phyloP scores from a whole-genome alignment of 2,113 vertebrate species.

The Danionella cerebrum region DNA sequence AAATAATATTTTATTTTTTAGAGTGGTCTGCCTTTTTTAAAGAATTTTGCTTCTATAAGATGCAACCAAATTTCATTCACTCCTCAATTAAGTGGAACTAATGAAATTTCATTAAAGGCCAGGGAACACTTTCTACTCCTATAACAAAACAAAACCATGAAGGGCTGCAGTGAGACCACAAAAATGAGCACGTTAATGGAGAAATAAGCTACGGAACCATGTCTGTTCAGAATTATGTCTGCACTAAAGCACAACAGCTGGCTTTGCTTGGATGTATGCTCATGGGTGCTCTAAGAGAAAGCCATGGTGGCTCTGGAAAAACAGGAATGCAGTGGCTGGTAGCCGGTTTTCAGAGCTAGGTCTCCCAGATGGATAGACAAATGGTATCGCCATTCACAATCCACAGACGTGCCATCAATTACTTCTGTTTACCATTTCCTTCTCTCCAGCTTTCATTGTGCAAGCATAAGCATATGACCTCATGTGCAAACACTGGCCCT shows the following conservation, averaged over 20 bases:
- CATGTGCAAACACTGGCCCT: neutral
- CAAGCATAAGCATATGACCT: neutral
- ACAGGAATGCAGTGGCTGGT: neutral
- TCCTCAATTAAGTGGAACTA: constrained; percentile 20
- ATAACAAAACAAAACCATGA: neutral
- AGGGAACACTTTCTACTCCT: constrained; percentile 14
- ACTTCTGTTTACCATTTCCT: neutral
- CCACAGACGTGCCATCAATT: constrained; percentile 7
- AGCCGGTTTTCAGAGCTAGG: neutral
- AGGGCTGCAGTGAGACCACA: neutral
- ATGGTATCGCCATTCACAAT: constrained; percentile 3
- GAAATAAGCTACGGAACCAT: neutral
- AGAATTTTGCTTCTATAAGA: constrained; percentile 10
- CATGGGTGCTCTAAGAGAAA: neutral
- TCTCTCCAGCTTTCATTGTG: neutral
- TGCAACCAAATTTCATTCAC: constrained; percentile 24
- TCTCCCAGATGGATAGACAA: neutral
- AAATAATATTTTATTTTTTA: too few relatives aligned
- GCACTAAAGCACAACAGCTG: constrained; percentile 8
- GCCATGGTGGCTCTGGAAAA: neutral
- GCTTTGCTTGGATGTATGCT: constrained; percentile 11
- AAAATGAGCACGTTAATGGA: neutral
- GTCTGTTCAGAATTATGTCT: neutral
- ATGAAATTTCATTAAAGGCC: constrained; percentile 15
- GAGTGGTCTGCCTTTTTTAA: constrained; percentile 5